phyloP scores from a whole-genome alignment of 2,888 invertebrate genomes.

The Drosophila seclusa region DNA sequence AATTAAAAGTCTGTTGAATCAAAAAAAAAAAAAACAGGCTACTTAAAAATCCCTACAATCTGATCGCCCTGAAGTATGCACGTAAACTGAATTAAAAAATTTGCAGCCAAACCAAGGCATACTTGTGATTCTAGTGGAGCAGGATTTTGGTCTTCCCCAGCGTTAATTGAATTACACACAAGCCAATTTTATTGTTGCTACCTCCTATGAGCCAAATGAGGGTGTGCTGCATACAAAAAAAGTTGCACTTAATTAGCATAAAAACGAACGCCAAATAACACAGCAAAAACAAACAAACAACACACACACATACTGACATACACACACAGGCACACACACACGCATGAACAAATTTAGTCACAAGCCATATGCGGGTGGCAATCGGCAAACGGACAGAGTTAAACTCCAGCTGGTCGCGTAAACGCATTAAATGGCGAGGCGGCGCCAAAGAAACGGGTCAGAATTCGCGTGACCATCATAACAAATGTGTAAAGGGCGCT shows the following conservation, averaged over 20 bases:
- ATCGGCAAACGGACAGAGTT: constrained; percentile 13
- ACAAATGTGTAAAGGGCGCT: constrained; percentile 54
- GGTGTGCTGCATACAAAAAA: constrained; percentile 38
- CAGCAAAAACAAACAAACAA: constrained; percentile 28
- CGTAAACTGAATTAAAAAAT: constrained; percentile 16
- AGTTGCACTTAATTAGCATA: constrained; percentile 79
- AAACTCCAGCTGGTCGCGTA: constrained; percentile 51
- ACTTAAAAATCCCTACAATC: no score
- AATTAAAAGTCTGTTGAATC: not conserved
- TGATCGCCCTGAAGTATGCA: constrained; percentile 6
- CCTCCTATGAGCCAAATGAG: constrained; percentile 1
- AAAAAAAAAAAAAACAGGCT: not conserved
- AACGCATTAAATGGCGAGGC: constrained; percentile 33
- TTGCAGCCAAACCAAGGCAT: not conserved
- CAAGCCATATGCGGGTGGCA: constrained; percentile 50
- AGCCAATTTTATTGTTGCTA: constrained; percentile 22
- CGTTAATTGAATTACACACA: constrained; percentile 68
- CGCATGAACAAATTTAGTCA: constrained; percentile 3
- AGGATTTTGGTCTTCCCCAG: not conserved
- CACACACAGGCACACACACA: constrained; percentile 14
- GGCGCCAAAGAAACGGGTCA: constrained; percentile 59
- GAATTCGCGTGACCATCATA: constrained; percentile 74
- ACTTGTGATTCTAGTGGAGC: constrained; percentile 6
- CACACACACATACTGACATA: constrained; percentile 8
- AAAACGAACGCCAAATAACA: constrained; percentile 44